phyloP scores from a whole-genome alignment of 2,797 vertebrate genomes.

The Bovichtus variegatus region DNA sequence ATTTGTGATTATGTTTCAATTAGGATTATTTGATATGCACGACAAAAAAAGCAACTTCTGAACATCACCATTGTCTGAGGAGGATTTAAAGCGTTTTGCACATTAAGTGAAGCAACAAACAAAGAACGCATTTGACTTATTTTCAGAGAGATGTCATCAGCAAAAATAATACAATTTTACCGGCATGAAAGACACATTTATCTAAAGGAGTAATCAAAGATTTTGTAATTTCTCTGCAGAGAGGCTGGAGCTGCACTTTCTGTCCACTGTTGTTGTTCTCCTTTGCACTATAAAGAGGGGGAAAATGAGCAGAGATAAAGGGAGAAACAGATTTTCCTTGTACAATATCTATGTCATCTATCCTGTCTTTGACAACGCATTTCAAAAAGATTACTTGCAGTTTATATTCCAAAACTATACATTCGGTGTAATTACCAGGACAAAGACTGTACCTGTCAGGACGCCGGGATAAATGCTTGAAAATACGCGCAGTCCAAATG shows the following conservation, averaged over 20 bases:
- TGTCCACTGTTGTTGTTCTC: not conserved
- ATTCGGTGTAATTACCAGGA: conserved; percentile 1
- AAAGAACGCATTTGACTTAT: not conserved
- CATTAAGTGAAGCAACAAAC: not conserved
- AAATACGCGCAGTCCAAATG: conserved; percentile 7
- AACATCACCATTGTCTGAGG: not conserved
- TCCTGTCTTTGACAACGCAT: not conserved
- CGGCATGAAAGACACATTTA: not conserved
- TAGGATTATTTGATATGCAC: not conserved
- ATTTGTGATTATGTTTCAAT: not conserved
- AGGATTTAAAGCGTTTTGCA: not conserved
- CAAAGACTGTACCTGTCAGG: conserved; percentile 9
- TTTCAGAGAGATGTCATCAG: conserved; percentile 1
- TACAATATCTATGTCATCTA: not conserved
- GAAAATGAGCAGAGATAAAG: not conserved
- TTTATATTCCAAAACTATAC: conserved; percentile 20
- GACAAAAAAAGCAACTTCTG: not conserved
- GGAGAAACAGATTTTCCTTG: not conserved
- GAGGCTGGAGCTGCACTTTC: not conserved
- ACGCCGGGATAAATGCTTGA: not conserved
- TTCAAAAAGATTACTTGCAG: not conserved
- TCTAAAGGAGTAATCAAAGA: not conserved
- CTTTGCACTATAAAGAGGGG: not conserved
- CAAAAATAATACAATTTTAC: not conserved
- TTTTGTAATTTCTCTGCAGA: not conserved